A percentile compares a stretch with the other conserved stretches of the same genome.
phyloP scores from a whole-genome alignment of 1,140 invertebrate species.

The Aphis craccivora region DNA sequence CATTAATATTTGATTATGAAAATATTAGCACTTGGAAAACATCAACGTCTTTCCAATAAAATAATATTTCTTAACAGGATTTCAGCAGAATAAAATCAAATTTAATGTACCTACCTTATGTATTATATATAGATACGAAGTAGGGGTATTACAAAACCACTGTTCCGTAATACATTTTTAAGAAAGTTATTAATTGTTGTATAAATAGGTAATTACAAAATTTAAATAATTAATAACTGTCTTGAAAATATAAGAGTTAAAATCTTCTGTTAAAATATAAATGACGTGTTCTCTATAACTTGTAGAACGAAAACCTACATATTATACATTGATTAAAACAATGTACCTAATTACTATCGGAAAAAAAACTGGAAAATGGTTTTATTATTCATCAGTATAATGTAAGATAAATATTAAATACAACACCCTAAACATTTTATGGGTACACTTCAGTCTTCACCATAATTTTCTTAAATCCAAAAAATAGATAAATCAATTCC shows the following conservation, averaged over 20 bases:
- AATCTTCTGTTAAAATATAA: neutral
- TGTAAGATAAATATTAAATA: neutral
- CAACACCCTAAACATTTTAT: neutral
- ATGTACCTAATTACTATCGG: neutral
- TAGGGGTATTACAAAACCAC: neutral
- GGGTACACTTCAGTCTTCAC: accelerated
- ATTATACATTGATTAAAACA: neutral
- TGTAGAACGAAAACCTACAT: neutral
- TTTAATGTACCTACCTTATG: neutral
- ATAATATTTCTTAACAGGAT: neutral
- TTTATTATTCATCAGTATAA: neutral
- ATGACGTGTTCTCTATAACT: neutral
- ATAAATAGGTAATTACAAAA: too few species aligned
- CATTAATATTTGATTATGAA: neutral
- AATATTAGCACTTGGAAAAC: neutral
- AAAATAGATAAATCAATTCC: neutral
- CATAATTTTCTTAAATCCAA: neutral
- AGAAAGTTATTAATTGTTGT: neutral
- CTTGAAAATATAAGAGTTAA: neutral
- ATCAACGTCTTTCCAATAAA: neutral
- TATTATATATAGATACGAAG: too few species aligned
- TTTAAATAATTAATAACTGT: neutral
- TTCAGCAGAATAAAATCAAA: neutral
- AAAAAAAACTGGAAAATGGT: too few species aligned
- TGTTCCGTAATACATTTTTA: neutral